Base-by-base conservation (phyloP, 2,113 vertebrate genomes). In the Barnardius zonarius region DNA sequence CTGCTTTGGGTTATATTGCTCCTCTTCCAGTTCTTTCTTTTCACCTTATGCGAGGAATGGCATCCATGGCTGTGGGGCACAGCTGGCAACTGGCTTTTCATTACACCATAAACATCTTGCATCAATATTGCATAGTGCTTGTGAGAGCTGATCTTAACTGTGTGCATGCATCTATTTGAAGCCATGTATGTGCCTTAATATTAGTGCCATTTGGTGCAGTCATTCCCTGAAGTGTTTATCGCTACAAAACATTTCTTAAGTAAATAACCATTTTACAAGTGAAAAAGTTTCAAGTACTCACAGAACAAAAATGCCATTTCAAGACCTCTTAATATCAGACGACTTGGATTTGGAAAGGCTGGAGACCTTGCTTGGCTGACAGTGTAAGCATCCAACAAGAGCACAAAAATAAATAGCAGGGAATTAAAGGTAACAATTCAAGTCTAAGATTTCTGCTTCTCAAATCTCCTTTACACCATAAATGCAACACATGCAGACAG, bases 111-210 rank as follows among this genome's bases (percentile, higher is more conserved):
- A 57, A 57, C 8, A 46, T 18, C 19, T 33, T n/a, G 37, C 7
- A 3, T 84, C 33, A 24, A 9, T 55, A 72, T 30, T 51, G 22
- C 12, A 17, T 0, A 67, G 44, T 24, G 20, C 28, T 61, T 24
- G 20, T 10, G 18, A 84, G 46, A 72, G 35, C 25, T 89, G 19
- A 11, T 20, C 64, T 46, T 17, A 73, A 14, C 35, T n/a, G 28
- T 7, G 11, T 14, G 9, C 11, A 27, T 23, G 17, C 30, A 66
- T 30, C 55, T 69, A 43, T 10, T 17, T 16, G 33, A 24, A 69
- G 14, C 10, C 8, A 59, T 14, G 25, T 3, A 5, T 1, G 8
- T 6, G 23, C 7, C 37, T 81, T 51, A 13, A 13, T 59, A 1
- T 57, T 17, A 30, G 5, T 14, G 17, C 1, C 18, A 24, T 37